Evolutionary conservation across 2,888 invertebrate genomes (phyloP).

Genomic region (Zeuzera pyrina): DNA sequence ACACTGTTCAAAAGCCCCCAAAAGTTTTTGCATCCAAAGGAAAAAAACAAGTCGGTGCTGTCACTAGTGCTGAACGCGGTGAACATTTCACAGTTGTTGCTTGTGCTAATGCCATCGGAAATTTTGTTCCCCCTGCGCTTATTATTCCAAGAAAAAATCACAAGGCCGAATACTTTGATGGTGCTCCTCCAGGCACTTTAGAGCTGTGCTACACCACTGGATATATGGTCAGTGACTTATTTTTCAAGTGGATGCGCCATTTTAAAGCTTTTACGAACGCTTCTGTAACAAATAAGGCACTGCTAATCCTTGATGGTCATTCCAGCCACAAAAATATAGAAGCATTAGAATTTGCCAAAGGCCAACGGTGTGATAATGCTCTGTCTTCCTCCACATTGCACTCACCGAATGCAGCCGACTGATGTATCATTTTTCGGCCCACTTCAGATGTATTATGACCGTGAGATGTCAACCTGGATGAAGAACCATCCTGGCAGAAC

Average conservation of each 20-base stretch:
- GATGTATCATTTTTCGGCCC: slow-evolving; percentile 25
- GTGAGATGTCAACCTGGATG: slow-evolving; percentile 20
- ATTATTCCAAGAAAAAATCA: slow-evolving; percentile 24
- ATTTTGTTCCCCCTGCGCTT: slow-evolving; percentile 3
- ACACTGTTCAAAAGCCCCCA: slow-evolving; percentile 19
- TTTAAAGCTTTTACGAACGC: slow-evolving; percentile 18
- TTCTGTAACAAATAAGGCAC: slow-evolving; percentile 15
- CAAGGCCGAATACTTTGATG: slow-evolving; percentile 21
- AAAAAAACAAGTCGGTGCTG: slow-evolving; percentile 19
- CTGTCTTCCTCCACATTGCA: slow-evolving; percentile 30
- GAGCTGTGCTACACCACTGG: slow-evolving; percentile 21
- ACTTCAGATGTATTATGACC: slow-evolving; percentile 19
- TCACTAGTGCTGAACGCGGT: slow-evolving; percentile 18
- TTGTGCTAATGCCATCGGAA: slow-evolving; percentile 16
- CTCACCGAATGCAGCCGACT: slow-evolving; percentile 26
- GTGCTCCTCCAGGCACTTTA: slow-evolving; percentile 25
- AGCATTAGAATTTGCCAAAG: slow-evolving; percentile 22
- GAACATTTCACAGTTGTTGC: slow-evolving; percentile 17
- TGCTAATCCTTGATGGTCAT: slow-evolving; percentile 35
- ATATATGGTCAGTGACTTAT: slow-evolving; percentile 23
- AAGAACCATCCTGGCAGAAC: slow-evolving; percentile 19
- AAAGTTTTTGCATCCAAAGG: slow-evolving; percentile 19
- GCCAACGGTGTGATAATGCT: slow-evolving; percentile 27
- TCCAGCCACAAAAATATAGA: slow-evolving; percentile 15
- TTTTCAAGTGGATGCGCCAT: slow-evolving; percentile 27